Evolutionary conservation across 2,888 invertebrate species (phyloP), one percentile per base, ranked within the genome.

Genomic region (Philhelius pedissequus): DNA sequence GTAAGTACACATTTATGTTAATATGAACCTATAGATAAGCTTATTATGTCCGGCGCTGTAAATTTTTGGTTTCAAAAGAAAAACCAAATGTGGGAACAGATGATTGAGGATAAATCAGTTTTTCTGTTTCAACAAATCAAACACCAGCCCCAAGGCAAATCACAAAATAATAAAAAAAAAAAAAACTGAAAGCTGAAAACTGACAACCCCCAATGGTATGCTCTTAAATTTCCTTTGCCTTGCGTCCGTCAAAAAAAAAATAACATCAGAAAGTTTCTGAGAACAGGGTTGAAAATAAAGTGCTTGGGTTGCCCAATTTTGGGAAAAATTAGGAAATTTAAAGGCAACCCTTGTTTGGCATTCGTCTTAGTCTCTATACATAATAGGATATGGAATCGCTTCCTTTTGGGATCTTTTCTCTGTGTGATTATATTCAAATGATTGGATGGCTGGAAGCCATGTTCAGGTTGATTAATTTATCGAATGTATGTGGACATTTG

Each of bases 1-100:
- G 99, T 99, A 93, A 98, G 98, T 97, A 93, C 18, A 6, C 15
- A 30, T n/a, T n/a, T n/a, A n/a, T n/a, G n/a, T n/a, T n/a, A n/a
- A n/a, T n/a, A n/a, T n/a, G n/a, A n/a, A n/a, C 3, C 3, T 4
- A n/a, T 48, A 11, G 0, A 48, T 20, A 48, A n/a, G 3, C 0
- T 13, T 11, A 13, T 22, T 20, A 11, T 11, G 13, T 48, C 25
- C 3, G n/a, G n/a, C n/a, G 1, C 27, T 27, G n/a, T 30, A 15
- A n/a, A n/a, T 52, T 52, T 27, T 52, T 15, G 8, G 0, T 15
- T 27, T 9, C n/a, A 15, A 50, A 27, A 15, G n/a, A 8, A 52
- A 52, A 15, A 20, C 0, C 0, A 9, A 9, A 9, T 9, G 8
- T 30, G 1, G 5, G 5, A 25, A 9, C 0, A 52, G 15, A 15